Base-by-base conservation (phyloP, 2,113 vertebrate genomes). In the Callipepla californica region DNA sequence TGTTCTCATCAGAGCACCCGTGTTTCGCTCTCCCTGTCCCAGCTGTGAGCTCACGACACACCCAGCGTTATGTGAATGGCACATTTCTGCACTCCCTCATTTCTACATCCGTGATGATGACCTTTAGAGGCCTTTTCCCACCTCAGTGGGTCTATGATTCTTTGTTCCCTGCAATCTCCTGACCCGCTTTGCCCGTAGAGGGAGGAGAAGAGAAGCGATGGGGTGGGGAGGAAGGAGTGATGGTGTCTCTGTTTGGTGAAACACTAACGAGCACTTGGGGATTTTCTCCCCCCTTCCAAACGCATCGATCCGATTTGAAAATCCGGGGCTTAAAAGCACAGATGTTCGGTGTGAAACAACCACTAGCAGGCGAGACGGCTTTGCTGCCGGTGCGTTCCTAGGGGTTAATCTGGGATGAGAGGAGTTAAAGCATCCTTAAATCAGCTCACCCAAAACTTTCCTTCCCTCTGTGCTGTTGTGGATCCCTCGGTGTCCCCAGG, bases 371-470 rank as follows among this genome's bases (percentile, higher is more conserved):
- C 57, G 65, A 51, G 80, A 47, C 40, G 57, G 75, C 92, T 53
- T 89, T 38, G 70, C n/a, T 0, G 1, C 70, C 77, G 70, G 6
- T 50, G 63, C 20, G 38, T 58, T 94, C 80, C 0, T 79, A 94
- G 94, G 93, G 86, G 83, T 82, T 97, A 75, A 96, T 93, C 87
- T 85, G 92, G 96, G 95, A 96, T 97, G 65, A 96, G 83, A 97
- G 92, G 93, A 97, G 94, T 96, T 89, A 96, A 97, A 96, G 89
- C 91, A 81, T 93, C 96, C 95, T 76, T 94, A 95, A 90, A 84
- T 63, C 79, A 11, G 85, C 85, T 96, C 97, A 97, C 93, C 95
- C 79, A 23, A 96, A 94, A 87, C 88, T 53, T 84, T 4, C 17
- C 95, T 92, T 82, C 61, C 85, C 85, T 95, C 85, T 80, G 34